phyloP scores from a whole-genome alignment of 2,797 vertebrate genomes.

The Chloroceryle inda region DNA sequence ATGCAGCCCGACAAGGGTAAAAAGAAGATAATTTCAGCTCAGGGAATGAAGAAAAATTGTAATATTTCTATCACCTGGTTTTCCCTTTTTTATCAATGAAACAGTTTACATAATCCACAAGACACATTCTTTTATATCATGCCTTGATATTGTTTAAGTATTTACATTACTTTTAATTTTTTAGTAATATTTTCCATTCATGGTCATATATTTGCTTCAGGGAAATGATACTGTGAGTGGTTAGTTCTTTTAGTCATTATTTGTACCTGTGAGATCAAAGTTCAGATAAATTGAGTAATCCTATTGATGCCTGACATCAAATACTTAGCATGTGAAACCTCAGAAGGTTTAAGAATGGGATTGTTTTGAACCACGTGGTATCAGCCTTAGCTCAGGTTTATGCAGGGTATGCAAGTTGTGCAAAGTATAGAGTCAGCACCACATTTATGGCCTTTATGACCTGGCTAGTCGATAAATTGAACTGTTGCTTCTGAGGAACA shows the following conservation, averaged over 20 bases:
- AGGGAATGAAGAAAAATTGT: neutral
- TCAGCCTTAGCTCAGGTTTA: neutral
- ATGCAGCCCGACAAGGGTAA: neutral
- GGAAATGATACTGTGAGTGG: no score
- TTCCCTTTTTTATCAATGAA: neutral
- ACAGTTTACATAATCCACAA: neutral
- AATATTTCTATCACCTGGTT: no score
- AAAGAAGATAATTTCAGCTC: neutral
- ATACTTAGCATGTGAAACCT: neutral
- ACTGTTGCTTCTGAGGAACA: neutral
- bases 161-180: neutral
- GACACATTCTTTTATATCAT: neutral
- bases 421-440: neutral
- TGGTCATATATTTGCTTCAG: no score
- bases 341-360: neutral
- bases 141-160: neutral
- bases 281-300: neutral
- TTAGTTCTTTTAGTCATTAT: neutral
- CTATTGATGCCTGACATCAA: neutral
- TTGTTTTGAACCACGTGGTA: neutral
- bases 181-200: no score
- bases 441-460: neutral
- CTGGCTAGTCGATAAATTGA: neutral
- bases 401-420: accelerated
- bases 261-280: neutral